Base-by-base conservation (phyloP, 2,113 vertebrate species). In the Otis tarda region DNA sequence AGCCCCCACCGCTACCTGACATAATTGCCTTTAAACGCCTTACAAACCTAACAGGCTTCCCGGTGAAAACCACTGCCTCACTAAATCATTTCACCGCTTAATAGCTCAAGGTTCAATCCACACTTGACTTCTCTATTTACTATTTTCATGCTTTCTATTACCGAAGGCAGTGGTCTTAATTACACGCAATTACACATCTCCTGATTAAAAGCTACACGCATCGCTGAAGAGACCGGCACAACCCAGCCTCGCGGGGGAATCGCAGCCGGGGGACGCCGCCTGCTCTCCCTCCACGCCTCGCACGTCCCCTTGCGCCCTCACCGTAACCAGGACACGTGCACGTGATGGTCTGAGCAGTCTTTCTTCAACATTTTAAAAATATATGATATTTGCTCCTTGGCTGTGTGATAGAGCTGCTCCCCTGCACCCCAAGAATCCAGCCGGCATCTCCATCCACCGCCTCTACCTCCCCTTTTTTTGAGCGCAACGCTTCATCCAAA, bases 251-350 rank as follows among this genome's bases (percentile, higher is more conserved):
- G 3, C 0, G 5, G 14, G 9, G 21, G 19, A 6, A 14, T 19
- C 0, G 7, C 33, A 20, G 24, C n/a, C 1, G 2, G 8, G 35
- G 55, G 30, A 17, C 2, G 4, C 17, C 0, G 4, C 10, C 41
- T 71, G 24, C 41, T n/a, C 33, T 50, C 31, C n/a, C 27, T 50
- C 70, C 25, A 5, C 0, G 2, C 53, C 61, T 43, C 1, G 3
- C 50, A 14, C 0, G 0, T 13, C 25, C 19, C 3, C 2, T 12
- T 37, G 27, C 22, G 21, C 35, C 21, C 74, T 37, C 3, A 2
- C 23, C 1, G 4, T 27, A 76, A 43, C 20, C 19, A 28, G 59
- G 59, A 11, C 65, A 13, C 2, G 13, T 15, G 22, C 30, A 10
- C 15, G 25, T 60, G 37, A 8, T 5, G 27, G 28, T 10, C 23